Percentiles rank a stretch among this genome's conserved stretches.
Conservation (phyloP, 2,888 invertebrate genomes). For the Tachystola acroxantha region DNA sequence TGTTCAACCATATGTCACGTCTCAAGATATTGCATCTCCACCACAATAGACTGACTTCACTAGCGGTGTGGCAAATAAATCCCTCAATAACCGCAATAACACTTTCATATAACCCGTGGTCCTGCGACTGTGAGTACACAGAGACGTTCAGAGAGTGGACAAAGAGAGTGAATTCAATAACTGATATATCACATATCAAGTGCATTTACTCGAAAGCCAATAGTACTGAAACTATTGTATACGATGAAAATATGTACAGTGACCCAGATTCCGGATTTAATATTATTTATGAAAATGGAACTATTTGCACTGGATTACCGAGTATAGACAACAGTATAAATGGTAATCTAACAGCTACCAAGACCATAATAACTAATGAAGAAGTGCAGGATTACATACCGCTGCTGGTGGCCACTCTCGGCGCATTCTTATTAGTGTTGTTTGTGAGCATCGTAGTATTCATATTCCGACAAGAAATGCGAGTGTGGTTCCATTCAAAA, state of each 20-base stretch:
- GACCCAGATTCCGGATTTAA: slow-evolving; percentile 80
- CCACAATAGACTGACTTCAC: slow-evolving; percentile 83
- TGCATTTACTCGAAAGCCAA: slow-evolving; percentile 81
- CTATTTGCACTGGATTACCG: slow-evolving; percentile 80
- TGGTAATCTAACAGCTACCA: slow-evolving; percentile 83
- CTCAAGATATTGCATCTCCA: slow-evolving; percentile 83
- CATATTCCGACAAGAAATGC: slow-evolving; percentile 87
- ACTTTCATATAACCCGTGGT: slow-evolving; percentile 87
- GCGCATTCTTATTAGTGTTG: slow-evolving; percentile 82
- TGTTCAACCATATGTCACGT: slow-evolving; percentile 82
- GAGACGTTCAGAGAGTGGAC: slow-evolving; percentile 88
- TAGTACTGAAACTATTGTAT: slow-evolving; percentile 75
- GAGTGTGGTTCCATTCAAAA: slow-evolving; percentile 89
- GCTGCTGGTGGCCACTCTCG: slow-evolving; percentile 83
- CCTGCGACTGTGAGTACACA: slow-evolving; percentile 89
- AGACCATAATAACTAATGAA: slow-evolving; percentile 84
- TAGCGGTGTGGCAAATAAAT: slow-evolving; percentile 86
- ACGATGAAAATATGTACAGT: slow-evolving; percentile 77
- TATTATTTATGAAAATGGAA: slow-evolving; percentile 78
- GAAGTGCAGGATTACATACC: slow-evolving; percentile 87
- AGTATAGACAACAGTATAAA: slow-evolving; percentile 84
- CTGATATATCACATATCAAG: slow-evolving; percentile 80
- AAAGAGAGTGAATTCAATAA: slow-evolving; percentile 81
- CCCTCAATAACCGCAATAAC: slow-evolving; percentile 80
- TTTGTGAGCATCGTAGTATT: slow-evolving; percentile 83